A percentile compares a stretch with the other conserved stretches of the same genome.
Evolutionary conservation across 2,888 invertebrate genomes (phyloP).

Genomic region (Spilosoma lubricipeda): DNA sequence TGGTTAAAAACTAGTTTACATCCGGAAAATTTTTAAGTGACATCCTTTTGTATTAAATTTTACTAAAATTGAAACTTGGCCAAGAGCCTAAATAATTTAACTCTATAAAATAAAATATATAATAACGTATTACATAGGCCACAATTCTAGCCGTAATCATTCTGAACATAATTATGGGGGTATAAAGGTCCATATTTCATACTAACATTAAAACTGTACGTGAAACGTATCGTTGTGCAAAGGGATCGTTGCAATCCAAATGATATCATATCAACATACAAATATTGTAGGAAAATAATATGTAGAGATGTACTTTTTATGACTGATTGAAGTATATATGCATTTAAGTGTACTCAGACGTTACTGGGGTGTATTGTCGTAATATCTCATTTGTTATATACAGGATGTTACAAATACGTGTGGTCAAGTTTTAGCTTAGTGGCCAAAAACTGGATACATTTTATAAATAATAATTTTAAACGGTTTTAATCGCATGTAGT

Average conservation of each 20-base stretch:
- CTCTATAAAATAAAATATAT: constrained; percentile 1
- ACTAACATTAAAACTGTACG: constrained; percentile 23
- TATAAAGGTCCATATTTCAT: constrained; percentile 35
- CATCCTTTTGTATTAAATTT: neutral
- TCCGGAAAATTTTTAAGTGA: neutral
- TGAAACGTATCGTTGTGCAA: constrained; percentile 23
- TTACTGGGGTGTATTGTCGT: constrained; percentile 1
- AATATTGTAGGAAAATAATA: constrained; percentile 42
- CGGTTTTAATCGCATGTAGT: too few relatives aligned
- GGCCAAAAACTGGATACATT: neutral
- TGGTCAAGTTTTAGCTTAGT: neutral
- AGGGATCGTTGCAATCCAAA: constrained; percentile 55
- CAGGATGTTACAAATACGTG: neutral
- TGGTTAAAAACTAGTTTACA: neutral
- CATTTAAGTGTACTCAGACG: constrained; percentile 42
- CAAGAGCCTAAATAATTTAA: neutral
- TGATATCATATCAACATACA: constrained; percentile 54
- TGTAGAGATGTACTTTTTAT: constrained; percentile 43
- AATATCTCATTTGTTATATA: neutral
- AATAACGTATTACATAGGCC: constrained; percentile 11
- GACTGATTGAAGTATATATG: constrained; percentile 35
- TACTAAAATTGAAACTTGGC: neutral
- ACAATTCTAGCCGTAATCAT: too few relatives aligned
- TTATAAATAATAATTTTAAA: too few relatives aligned
- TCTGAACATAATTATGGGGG: too few relatives aligned